Percentiles rank a stretch among this genome's conserved stretches.
These are phyloP conservation scores for Micoletzkya japonica DNA, from an alignment of 2,888 invertebrate species.

Conservation along the genomic window DNA sequence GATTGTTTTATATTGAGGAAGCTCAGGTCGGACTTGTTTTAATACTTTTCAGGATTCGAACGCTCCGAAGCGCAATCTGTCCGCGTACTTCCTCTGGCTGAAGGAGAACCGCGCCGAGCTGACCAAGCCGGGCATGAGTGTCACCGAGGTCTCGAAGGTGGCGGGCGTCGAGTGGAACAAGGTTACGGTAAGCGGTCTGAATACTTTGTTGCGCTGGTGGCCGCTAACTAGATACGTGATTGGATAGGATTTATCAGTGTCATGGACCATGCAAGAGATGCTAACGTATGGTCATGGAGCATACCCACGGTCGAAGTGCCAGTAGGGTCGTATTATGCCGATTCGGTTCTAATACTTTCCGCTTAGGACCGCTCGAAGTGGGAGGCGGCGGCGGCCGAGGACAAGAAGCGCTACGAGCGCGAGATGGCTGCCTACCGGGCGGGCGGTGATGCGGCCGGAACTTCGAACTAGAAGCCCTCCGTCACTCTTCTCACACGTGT, in stretches of 20 bases:
- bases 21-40: neutral
- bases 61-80: slow-evolving; percentile 85
- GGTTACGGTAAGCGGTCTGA: no score
- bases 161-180: slow-evolving; percentile 39
- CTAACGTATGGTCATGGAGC: no score
- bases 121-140: slow-evolving; percentile 81
- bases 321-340: no score
- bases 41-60: slow-evolving; percentile 74
- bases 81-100: slow-evolving; percentile 92
- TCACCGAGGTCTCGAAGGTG: slow-evolving; percentile 84
- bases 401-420: slow-evolving; percentile 82
- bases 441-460: no score
- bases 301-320: no score
- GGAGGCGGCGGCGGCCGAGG: slow-evolving; percentile 82
- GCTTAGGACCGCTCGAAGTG: slow-evolving; percentile 71
- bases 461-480: no score
- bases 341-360: neutral
- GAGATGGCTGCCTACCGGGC: slow-evolving; percentile 85
- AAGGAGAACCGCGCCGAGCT: slow-evolving; percentile 81
- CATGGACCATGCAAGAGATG: no score
- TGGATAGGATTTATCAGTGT: no score
- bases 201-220: no score
- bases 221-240: no score
- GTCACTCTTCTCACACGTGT: no score
- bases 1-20: neutral